Evolutionary conservation across 2,113 vertebrate species (phyloP), one percentile per base, ranked within the genome.

Genomic region (Poecilia latipinna): DNA sequence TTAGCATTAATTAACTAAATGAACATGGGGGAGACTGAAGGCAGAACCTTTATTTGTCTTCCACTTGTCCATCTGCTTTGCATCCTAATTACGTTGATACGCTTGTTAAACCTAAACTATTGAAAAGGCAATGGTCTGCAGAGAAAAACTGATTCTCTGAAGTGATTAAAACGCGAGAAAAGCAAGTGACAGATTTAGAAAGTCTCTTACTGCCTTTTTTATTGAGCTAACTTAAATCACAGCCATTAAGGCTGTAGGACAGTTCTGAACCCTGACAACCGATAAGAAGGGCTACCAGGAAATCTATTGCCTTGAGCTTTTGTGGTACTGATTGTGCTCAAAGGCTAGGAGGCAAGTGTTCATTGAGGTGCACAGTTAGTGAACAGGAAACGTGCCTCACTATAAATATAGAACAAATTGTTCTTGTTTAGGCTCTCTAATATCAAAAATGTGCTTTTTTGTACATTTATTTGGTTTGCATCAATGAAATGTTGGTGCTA

Each of bases 1-100:
- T 48, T 67, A 51, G 33, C 78, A 62, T 72, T 81, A 71, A 75
- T 64, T 77, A 57, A 26, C 70, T 70, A 48, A n/a, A 22, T 66
- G 51, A 57, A 33, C 26, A 29, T 65, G 22, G 12, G 74, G 32
- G 32, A 26, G 44, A 29, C 65, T 72, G 31, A 31, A 33, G 33
- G 68, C 24, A 57, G 74, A 74, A 33, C 57, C 60, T 8, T 61
- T 72, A 80, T 71, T 35, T 22, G 31, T 44, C 66, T 61, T 39
- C 29, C 22, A 68, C 77, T 73, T 73, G 12, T 15, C 13, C 39
- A 13, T 15, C 39, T 63, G 24, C 26, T 22, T 13, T 75, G 61
- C 63, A 37, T 64, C 7, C 12, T 28, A 44, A 63, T 32, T 74
- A 62, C 44, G 65, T 33, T 66, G 17, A 24, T 60, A 54, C 24